Conservation (phyloP, 2,888 invertebrate genomes). For the Dasypolia templi region DNA sequence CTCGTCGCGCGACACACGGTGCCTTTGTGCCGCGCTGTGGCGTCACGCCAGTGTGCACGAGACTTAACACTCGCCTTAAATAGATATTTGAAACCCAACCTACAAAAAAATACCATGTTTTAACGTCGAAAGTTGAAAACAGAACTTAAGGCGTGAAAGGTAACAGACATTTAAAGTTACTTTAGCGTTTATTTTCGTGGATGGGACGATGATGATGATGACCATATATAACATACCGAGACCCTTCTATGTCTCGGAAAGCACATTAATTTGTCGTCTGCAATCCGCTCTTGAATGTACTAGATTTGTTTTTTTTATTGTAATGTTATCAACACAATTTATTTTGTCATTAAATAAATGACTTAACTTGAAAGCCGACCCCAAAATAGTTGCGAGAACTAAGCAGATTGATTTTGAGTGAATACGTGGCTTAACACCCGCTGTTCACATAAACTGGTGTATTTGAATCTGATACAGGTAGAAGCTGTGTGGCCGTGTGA, state of each 20-base stretch:
- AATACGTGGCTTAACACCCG: not conserved
- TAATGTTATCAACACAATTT: no score
- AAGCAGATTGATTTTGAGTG: not conserved
- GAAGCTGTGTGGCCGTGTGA: constrained; percentile 88
- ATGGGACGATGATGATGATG: no score
- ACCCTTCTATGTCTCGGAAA: not conserved
- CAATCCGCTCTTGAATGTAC: no score
- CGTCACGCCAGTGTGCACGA: no score
- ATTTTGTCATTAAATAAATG: no score
- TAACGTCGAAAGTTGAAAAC: not conserved
- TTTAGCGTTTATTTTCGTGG: not conserved
- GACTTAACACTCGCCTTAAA: not conserved
- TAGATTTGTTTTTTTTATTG: no score
- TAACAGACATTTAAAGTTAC: no score
- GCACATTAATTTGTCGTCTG: not conserved
- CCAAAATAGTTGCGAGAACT: not conserved
- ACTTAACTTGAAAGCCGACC: no score
- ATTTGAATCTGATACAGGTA: constrained; percentile 73
- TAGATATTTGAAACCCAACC: not conserved
- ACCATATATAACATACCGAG: not conserved
- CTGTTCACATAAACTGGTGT: not conserved
- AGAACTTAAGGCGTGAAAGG: not conserved
- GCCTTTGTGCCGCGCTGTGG: no score
- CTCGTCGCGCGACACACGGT: no score
- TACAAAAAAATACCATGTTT: not conserved